These are phyloP conservation scores for Fabriciana adippe DNA, from an alignment of 2,888 invertebrate species.

Conservation along the genomic window DNA sequence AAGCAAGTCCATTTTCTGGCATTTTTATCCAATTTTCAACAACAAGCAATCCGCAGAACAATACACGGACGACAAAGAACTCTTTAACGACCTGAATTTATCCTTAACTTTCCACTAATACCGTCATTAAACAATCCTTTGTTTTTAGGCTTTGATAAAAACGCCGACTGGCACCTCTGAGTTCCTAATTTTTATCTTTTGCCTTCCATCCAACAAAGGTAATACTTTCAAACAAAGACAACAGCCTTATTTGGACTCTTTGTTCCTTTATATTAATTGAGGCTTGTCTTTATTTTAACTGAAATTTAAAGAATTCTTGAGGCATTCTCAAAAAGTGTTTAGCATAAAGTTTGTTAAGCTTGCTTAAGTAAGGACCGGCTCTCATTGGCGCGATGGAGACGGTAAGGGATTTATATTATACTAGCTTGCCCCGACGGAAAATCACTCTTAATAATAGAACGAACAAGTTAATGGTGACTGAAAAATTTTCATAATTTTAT, in stretches of 20 bases:
- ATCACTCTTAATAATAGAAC: no score
- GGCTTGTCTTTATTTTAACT: slow-evolving; percentile 18
- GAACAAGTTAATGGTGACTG: no score
- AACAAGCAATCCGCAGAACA: slow-evolving; percentile 59
- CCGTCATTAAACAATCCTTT: slow-evolving; percentile 80
- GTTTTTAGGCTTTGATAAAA: slow-evolving; percentile 78
- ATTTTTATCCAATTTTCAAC: slow-evolving; percentile 37
- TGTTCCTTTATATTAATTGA: slow-evolving; percentile 35
- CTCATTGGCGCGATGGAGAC: no score
- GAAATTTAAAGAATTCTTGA: slow-evolving; percentile 13
- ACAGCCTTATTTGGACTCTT: slow-evolving; percentile 47
- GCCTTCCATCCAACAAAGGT: slow-evolving; percentile 66
- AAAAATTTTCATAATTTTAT: no score
- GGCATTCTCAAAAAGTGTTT: slow-evolving; percentile 11
- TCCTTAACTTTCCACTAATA: slow-evolving; percentile 80
- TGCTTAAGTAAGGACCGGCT: background rate
- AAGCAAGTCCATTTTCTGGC: slow-evolving; percentile 2
- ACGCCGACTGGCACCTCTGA: slow-evolving; percentile 67
- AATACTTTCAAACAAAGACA: slow-evolving; percentile 54
- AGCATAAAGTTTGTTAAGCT: slow-evolving; percentile 12
- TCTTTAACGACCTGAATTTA: slow-evolving; percentile 76
- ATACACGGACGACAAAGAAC: slow-evolving; percentile 75
- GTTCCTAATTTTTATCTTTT: slow-evolving; percentile 78
- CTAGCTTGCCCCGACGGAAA: no score
- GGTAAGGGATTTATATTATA: no score